Conservation (phyloP, 2,888 invertebrate genomes). For the Synergus laeviventris region DNA sequence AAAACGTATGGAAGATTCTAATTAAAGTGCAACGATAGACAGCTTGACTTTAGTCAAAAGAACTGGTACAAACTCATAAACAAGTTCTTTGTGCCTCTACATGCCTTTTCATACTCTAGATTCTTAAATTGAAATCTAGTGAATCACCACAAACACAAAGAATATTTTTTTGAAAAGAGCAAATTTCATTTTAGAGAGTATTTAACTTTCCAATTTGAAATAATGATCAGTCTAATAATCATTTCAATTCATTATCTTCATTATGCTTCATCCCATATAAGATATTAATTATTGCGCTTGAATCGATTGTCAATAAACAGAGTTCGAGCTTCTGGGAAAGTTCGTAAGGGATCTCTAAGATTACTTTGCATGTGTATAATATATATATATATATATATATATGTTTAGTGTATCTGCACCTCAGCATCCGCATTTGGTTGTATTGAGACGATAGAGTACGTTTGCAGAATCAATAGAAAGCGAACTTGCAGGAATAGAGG, state of each 20-base stretch:
- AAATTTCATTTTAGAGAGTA: background rate
- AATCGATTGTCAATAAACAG: constrained; percentile 27
- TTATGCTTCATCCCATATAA: constrained; percentile 2
- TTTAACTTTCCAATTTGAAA: too few relatives aligned
- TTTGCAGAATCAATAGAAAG: constrained; percentile 31
- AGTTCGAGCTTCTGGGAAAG: constrained; percentile 35
- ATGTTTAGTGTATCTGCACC: constrained; percentile 10
- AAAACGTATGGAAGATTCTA: constrained; percentile 30
- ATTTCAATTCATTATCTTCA: background rate
- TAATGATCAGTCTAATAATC: too few relatives aligned
- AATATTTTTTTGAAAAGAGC: background rate
- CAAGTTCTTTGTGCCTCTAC: background rate
- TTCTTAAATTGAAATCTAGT: constrained; percentile 3
- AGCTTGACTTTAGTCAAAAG: constrained; percentile 16
- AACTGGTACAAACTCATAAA: constrained; percentile 11
- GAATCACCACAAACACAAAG: background rate
- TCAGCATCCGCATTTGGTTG: constrained; percentile 12
- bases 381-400: background rate
- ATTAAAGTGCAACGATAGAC: constrained; percentile 23
- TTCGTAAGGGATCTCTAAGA: constrained; percentile 28
- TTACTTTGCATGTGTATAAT: background rate
- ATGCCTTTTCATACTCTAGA: background rate
- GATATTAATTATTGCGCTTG: constrained; percentile 30
- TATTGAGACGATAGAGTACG: background rate
- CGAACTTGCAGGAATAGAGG: background rate